Evolutionary conservation across 2,888 invertebrate genomes (phyloP), one percentile per base, ranked within the genome.

Genomic region (Diogma glabrata): DNA sequence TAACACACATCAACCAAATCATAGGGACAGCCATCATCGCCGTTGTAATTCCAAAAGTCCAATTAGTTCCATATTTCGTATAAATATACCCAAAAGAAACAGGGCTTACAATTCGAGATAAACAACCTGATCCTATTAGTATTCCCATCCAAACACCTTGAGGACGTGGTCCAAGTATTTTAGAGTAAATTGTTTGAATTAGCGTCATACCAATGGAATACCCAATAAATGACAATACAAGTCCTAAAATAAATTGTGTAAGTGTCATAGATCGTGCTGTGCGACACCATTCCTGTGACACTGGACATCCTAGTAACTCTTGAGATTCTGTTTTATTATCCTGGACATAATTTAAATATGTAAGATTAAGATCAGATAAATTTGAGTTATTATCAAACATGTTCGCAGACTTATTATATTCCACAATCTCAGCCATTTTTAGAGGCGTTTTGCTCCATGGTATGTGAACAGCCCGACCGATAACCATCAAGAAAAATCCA

Each of bases 111-210:
- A 88, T 86, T 56, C 90, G 77, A 3, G 89, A 86, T 52, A 84
- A 70, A 66, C 89, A 89, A 2, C 90, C 89, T 3, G 87, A 82
- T 47, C 87, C 87, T 2, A 89, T 88, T 76, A 91, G 79, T 58
- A 87, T 67, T 50, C 90, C 90, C 87, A 87, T 87, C 90, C 90
- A 91, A 47, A 88, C 81, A 30, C 48, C 48, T 74, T 88, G 88
- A 3, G 89, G 89, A 56, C 87, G 71, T 0, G 89, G 84, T 1
- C 90, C 90, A 49, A 90, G 73, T 57, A 89, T 78, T 71, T 91
- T 90, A n/a, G 88, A 89, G 69, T 88, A 90, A 57, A 90, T 82
- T 7, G 89, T 87, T 69, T 89, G 89, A 55, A 87, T 86, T 52
- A 91, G 74, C 16, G 89, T 87, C 12, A 89, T 84, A 3, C 86